Evolutionary conservation across 2,113 vertebrate genomes (phyloP).

Genomic region (Oreocharis arfaki): DNA sequence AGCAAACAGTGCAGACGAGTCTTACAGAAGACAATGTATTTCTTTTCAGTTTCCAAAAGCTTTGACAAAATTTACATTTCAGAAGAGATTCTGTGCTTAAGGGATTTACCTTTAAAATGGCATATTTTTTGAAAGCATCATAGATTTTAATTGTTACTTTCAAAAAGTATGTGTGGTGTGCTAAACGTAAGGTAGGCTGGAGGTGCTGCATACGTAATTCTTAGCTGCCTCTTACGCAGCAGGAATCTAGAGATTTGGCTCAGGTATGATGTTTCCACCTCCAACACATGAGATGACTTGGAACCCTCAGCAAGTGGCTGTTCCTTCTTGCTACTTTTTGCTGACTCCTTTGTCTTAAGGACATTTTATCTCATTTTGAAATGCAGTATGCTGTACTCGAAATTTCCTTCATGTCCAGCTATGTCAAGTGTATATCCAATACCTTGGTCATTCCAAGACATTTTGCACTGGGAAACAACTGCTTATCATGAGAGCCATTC

Average conservation of each 20-base stretch:
- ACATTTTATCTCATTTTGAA: not conserved
- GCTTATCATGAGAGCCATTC: not conserved
- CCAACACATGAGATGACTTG: not conserved
- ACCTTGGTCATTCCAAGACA: not conserved
- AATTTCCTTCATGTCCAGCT: not conserved
- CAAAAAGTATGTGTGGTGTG: not conserved
- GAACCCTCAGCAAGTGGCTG: not conserved
- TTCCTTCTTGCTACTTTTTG: not conserved
- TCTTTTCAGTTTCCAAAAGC: not conserved
- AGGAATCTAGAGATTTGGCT: not conserved
- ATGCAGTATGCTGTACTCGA: not conserved
- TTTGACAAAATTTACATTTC: not conserved
- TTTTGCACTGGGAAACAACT: not conserved
- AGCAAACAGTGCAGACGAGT: not conserved
- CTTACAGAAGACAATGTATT: not conserved
- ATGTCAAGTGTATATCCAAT: not conserved
- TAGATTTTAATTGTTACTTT: not conserved
- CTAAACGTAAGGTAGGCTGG: not conserved
- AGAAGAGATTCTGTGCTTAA: not conserved
- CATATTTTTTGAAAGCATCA: not conserved
- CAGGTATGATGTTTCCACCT: not conserved
- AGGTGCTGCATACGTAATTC: not conserved
- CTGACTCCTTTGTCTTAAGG: not conserved
- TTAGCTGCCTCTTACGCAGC: not conserved
- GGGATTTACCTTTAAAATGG: not conserved